Base-by-base conservation (phyloP, 2,113 vertebrate species). In the Cyanoderma ruficeps region DNA sequence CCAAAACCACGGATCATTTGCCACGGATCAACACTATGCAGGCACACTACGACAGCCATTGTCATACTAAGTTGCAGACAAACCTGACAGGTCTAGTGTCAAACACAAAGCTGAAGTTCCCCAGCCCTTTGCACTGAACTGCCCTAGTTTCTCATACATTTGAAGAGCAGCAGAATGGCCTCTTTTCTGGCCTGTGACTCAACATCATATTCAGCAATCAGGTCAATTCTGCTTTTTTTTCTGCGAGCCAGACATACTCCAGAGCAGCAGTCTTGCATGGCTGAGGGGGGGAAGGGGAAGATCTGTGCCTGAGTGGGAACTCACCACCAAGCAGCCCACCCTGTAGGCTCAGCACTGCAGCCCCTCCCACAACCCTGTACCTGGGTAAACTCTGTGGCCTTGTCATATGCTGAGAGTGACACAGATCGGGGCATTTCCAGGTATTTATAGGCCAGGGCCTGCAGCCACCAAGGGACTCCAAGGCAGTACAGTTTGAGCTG, bases 401-500 rank as follows among this genome's bases (percentile, higher is more conserved):
- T 7, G 16, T 15, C 55, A 30, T 7, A 9, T 10, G 7, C 49
- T 35, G 30, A 59, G 17, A 35, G 33, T 10, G 53, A 57, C n/a
- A 24, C 20, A 56, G 27, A 27, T 20, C 7, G 8, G 57, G n/a
- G 21, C 4, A 49, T 55, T 79, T 69, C 28, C 46, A 30, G 31
- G 2, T 41, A 41, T 79, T 76, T 50, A 10, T 33, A 79, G 39
- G 9, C 19, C 59, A 61, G 23, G 65, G 60, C 14, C 28, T 56
- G 24, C 52, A 57, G 37, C 27, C 17, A 39, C 27, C 24, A 24
- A 22, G 28, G 8, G 12, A 76, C 39, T 18, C 41, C n/a, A 42
- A 46, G 31, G 6, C 8, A 37, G 9, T 37, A 37, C 20, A 71
- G 23, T 56, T 57, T 42, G 39, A 75, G n/a, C 31, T 0, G 0